Percentiles rank a stretch among this genome's conserved stretches.
These are phyloP conservation scores for Helarctos malayanus DNA, from an alignment of 2,797 vertebrate genomes.

Conservation along the genomic window DNA sequence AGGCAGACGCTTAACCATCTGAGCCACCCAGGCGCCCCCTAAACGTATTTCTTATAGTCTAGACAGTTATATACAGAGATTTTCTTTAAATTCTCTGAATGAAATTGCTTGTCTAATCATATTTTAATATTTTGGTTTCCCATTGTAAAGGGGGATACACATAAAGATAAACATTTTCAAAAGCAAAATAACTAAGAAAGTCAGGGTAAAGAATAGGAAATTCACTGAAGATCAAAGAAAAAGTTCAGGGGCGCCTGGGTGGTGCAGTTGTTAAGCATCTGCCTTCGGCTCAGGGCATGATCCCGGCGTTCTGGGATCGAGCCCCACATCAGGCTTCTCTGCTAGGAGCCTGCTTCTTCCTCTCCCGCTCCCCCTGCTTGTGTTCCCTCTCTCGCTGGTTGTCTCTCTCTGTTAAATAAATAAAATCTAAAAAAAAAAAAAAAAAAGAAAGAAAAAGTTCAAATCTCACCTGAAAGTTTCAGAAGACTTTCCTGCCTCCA, in stretches of 20 bases:
- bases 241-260: neutral
- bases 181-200: slow-evolving; percentile 64
- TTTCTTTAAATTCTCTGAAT: slow-evolving; percentile 34
- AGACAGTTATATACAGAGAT: neutral
- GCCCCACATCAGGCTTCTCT: too few relatives aligned
- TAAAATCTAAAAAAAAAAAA: too few relatives aligned
- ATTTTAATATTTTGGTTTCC: slow-evolving; percentile 56
- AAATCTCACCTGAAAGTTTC: slow-evolving; percentile 14
- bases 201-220: neutral
- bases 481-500: neutral
- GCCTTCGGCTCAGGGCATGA: too few relatives aligned
- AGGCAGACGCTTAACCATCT: too few relatives aligned
- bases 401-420: too few relatives aligned
- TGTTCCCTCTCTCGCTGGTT: too few relatives aligned
- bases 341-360: too few relatives aligned
- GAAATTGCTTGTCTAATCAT: neutral
- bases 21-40: too few relatives aligned
- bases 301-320: too few relatives aligned
- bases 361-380: too few relatives aligned
- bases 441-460: neutral
- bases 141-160: neutral
- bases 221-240: neutral
- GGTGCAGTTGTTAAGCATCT: too few relatives aligned
- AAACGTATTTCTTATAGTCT: neutral
- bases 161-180: slow-evolving; percentile 49